Base-by-base conservation (phyloP, 2,797 vertebrate species). In the Oreortyx pictus region DNA sequence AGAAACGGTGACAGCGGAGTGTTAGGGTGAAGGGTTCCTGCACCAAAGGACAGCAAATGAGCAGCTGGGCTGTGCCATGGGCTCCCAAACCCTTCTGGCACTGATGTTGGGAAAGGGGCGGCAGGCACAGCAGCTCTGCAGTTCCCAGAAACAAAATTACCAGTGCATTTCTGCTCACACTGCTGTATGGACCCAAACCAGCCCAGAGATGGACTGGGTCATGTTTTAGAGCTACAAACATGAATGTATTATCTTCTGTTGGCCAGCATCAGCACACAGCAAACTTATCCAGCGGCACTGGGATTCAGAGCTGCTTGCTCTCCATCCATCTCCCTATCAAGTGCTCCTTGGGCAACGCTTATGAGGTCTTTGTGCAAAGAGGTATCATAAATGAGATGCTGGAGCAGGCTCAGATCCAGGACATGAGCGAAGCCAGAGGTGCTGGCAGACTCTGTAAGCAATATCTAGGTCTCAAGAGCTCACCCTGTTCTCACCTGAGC, bases 181-280 rank as follows among this genome's bases (percentile, higher is more conserved):
- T 43, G 60, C 18, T 44, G 18, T 25, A 17, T 11, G 35, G 62
- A 29, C 20, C 29, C 56, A 43, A 52, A 4, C 10, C 19, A 3
- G 49, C 2, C 24, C 4, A 0, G 0, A 2, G 52, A 25, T 4
- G 9, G 0, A 5, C 9, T 11, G 14, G 31, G 29, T 11, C 19
- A 7, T 13, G 5, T 1, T 24, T 50, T 29, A 33, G 27, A 46
- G 72, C 17, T 16, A 33, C 0, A 4, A 37, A 12, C 6, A 1
- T 1, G 0, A 4, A 12, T 0, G 16, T 2, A 0, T 0, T 14
- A 22, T 2, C 18, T 25, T 54, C 81, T 20, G 7, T 24, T 4
- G 19, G 35, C 65, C 31, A 2, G 1, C 20, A 6, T 29, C 3
- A 5, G 1, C 3, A 2, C 4, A 3, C 23, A 24, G n/a, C 7